Conservation (phyloP, 1,140 invertebrate genomes). For the Drosophila navojoa region DNA sequence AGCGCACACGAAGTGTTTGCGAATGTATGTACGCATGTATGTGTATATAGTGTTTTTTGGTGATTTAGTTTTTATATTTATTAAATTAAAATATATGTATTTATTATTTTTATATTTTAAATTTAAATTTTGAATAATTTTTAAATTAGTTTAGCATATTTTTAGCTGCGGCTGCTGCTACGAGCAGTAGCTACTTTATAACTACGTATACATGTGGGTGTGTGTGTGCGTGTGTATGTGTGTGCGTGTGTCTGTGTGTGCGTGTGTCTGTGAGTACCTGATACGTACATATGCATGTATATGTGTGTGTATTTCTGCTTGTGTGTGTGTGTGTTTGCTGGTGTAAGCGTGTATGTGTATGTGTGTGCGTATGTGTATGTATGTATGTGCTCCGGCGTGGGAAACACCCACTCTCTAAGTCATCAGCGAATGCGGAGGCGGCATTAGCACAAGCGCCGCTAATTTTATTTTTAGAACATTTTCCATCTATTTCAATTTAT, state of each 20-base stretch:
- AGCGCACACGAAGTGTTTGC: too few relatives aligned
- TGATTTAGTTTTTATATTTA: too few relatives aligned
- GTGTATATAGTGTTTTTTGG: too few relatives aligned
- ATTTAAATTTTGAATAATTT: not conserved
- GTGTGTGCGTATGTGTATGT: not conserved
- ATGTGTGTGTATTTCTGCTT: not conserved
- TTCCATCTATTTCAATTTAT: not conserved
- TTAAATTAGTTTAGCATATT: not conserved
- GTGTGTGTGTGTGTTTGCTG: not conserved
- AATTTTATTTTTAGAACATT: too few relatives aligned
- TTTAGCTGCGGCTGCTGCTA: constrained; percentile 12
- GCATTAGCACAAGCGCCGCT: not conserved
- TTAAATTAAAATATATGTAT: too few relatives aligned
- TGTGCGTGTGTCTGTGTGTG: not conserved
- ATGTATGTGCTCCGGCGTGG: constrained; percentile 8
- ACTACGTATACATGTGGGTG: not conserved
- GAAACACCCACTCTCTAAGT: constrained; percentile 31
- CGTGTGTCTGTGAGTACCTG: not conserved
- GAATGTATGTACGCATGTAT: too few relatives aligned
- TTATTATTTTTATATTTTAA: not conserved
- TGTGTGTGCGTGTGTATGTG: not conserved
- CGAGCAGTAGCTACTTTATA: constrained; percentile 6
- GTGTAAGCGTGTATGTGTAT: not conserved
- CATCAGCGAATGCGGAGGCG: not conserved
- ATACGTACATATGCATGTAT: not conserved